Percentiles rank a stretch among this genome's conserved stretches.
Evolutionary conservation across 2,113 vertebrate genomes (phyloP).

Genomic region (Zootoca vivipara): DNA sequence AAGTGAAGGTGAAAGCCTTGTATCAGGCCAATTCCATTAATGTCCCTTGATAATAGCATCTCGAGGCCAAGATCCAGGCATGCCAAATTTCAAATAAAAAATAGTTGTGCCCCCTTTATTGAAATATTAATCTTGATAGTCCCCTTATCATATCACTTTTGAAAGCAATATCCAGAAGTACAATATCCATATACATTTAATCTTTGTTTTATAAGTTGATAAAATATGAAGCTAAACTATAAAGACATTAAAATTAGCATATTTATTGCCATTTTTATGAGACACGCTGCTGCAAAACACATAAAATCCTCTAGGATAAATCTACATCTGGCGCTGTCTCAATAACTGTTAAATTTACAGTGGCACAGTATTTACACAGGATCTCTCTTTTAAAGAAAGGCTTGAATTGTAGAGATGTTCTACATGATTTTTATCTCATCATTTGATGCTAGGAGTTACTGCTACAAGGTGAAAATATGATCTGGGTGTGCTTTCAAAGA

Average conservation of each 20-base stretch:
- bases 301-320: conserved; percentile 69
- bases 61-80: conserved; percentile 37
- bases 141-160: conserved; percentile 42
- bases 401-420: conserved; percentile 47
- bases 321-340: conserved; percentile 62
- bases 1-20: conserved; percentile 46
- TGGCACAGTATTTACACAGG: conserved; percentile 43
- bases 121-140: conserved; percentile 62
- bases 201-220: conserved; percentile 70
- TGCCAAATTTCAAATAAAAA: conserved; percentile 56
- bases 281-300: conserved; percentile 51
- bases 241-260: conserved; percentile 69
- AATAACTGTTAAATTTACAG: conserved; percentile 66
- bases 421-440: conserved; percentile 40
- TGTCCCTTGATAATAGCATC: conserved; percentile 38
- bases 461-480: conserved; percentile 38
- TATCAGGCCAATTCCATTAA: conserved; percentile 53
- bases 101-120: conserved; percentile 42
- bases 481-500: conserved; percentile 33
- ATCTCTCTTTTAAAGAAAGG: conserved; percentile 61
- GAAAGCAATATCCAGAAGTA: conserved; percentile 54
- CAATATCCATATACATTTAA: conserved; percentile 58
- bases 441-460: conserved; percentile 51
- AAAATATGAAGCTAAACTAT: conserved; percentile 64
- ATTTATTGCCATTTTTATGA: conserved; percentile 71